phyloP scores from a whole-genome alignment of 2,113 vertebrate genomes.

The Cyprinus carpio region DNA sequence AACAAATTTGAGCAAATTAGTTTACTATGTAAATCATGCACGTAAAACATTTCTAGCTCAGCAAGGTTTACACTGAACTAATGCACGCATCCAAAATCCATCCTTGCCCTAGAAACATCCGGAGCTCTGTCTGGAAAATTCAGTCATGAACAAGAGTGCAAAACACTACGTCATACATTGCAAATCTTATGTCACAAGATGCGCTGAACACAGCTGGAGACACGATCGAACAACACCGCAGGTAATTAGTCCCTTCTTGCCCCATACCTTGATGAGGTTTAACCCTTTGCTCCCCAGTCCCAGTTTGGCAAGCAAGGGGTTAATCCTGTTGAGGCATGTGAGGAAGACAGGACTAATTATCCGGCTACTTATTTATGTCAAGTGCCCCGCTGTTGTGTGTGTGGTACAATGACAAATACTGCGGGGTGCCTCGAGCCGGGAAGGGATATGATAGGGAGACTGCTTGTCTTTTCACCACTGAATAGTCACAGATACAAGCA shows the following conservation, averaged over 20 bases:
- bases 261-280: neutral
- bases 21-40: neutral
- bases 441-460: slow-evolving; percentile 29
- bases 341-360: slow-evolving; percentile 41
- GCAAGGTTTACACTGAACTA: neutral
- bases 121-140: no score
- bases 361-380: slow-evolving; percentile 48
- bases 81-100: neutral
- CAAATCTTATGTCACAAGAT: neutral
- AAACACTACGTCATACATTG: neutral
- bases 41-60: neutral
- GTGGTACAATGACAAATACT: slow-evolving; percentile 45
- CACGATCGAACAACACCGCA: neutral
- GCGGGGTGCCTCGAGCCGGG: neutral
- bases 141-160: no score
- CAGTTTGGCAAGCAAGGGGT: slow-evolving; percentile 28
- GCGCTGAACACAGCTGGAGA: neutral
- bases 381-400: slow-evolving; percentile 47
- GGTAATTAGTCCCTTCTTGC: neutral
- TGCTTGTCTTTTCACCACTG: neutral
- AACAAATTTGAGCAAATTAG: neutral
- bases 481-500: slow-evolving; percentile 61
- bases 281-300: neutral
- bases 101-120: no score
- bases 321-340: slow-evolving; percentile 12